phyloP scores from a whole-genome alignment of 1,140 invertebrate species.

The Ostrea denselamellosa region DNA sequence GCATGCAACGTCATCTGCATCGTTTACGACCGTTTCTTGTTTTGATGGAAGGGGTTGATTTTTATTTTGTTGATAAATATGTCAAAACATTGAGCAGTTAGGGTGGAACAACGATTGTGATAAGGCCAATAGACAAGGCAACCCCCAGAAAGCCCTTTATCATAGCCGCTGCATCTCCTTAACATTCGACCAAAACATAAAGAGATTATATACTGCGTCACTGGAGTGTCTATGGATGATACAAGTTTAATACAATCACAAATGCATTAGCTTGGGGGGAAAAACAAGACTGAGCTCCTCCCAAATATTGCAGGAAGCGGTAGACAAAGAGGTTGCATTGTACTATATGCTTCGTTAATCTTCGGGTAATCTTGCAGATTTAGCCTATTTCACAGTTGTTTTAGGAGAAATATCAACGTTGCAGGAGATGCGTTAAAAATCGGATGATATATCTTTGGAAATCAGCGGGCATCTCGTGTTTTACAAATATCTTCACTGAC shows the following conservation, averaged over 20 bases:
- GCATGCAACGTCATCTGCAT: constrained; percentile 13
- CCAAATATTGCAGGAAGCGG: neutral
- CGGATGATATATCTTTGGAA: constrained; percentile 13
- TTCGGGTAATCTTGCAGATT: neutral
- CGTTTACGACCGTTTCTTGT: constrained; percentile 22
- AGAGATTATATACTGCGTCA: neutral
- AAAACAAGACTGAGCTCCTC: neutral
- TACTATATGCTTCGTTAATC: neutral
- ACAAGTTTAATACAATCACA: neutral
- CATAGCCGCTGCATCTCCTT: neutral
- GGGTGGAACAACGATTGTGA: constrained; percentile 24
- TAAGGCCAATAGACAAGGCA: constrained; percentile 15
- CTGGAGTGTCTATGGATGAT: neutral
- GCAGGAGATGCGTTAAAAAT: neutral
- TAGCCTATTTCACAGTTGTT: constrained; percentile 13
- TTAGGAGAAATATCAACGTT: constrained; percentile 3
- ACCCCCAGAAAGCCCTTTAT: neutral
- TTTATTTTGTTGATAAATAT: constrained; percentile 37
- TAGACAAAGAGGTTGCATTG: neutral
- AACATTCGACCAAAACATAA: neutral
- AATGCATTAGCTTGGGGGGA: neutral
- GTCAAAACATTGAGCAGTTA: constrained; percentile 26
- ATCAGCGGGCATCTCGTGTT: neutral
- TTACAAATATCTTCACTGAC: constrained; percentile 29
- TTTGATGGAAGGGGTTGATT: constrained; percentile 23